Base-by-base conservation (phyloP, 2,113 vertebrate species). In the Thunnus maccoyii region DNA sequence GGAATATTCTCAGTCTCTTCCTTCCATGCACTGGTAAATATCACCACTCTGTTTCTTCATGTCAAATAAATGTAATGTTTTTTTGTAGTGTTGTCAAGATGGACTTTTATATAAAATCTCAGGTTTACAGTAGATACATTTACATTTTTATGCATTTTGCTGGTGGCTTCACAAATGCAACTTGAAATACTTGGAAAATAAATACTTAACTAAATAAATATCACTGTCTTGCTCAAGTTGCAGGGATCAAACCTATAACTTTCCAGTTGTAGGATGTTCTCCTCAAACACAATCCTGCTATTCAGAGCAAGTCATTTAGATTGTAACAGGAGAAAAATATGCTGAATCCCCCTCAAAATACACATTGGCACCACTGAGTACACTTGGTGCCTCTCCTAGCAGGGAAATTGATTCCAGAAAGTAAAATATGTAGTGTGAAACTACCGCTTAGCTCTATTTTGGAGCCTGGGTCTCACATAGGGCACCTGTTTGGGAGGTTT, bases 1-100 rank as follows among this genome's bases (percentile, higher is more conserved):
- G 97, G 97, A 20, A 97, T 98, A 92, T 99, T 99, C 91, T 99
- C 98, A 0, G 98, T 99, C 0, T 99, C 97, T 0, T 99, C 98
- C 3, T 99, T 99, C 90, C 98, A 99, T 46, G 97, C 96, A 0
- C 93, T 99, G 96, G 98, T 99, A 95, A 96, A 70, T 76, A 48
- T 71, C 4, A 32, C 54, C 57, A n/a, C 1, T 62, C 58, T 73
- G 4, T 41, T 25, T 65, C 14, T 27, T 56, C 2, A 27, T 62
- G 2, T 32, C 11, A 7, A 30, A 51, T 51, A 18, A 55, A 27
- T 25, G 1, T 48, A 41, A 62, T 72, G 0, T 60, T 55, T 57
- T 48, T 36, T 22, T 22, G 22, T 36, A 11, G 18, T 5, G 30
- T 14, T 3, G 30, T n/a, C 4, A 11, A 13, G 8, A 36, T n/a